Evolutionary conservation across 2,888 invertebrate species (phyloP), one percentile per base, ranked within the genome.

Genomic region (Volucella zonaria): DNA sequence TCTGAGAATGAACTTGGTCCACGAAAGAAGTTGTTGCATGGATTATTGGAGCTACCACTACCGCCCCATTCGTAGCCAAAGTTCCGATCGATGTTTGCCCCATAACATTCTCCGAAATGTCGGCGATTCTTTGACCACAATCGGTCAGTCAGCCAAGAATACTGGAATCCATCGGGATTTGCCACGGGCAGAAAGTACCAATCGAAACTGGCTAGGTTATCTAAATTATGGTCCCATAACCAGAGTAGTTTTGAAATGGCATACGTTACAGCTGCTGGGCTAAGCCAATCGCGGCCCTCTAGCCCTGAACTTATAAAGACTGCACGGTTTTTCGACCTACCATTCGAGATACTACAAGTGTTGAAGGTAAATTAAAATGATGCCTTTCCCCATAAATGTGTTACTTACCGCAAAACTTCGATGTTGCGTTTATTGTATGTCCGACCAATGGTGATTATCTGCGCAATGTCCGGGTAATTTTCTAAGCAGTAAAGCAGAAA

Each of bases 221-320:
- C 82, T 0, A 93, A 92, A 80, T 93, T 93, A 0, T 92, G 90
- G 23, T 95, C 93, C 90, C 94, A 95, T 82, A 94, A 94, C 88
- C 94, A 94, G 0, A 94, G 94, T 18, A 97, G 91, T 80, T 94
- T 93, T 87, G 96, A 94, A 10, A 96, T 95, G 58, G 96, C 93
- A 91, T 94, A 96, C 0, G 96, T 96, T 3, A 96, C 95, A 0
- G 95, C 94, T 0, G 96, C 96, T 0, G 96, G 95, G 52, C 95
- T 95, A 87, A 97, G 95, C 97, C 97, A 98, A 92, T 98, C 98
- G 15, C 98, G 93, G 0, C 96, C 96, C 89, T 97, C 97, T 82
- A 97, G 95, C 2, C 96, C 95, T 0, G 94, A 95, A 88, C 95
- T 95, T 42, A 96, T 91, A 94, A 96, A 96, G 0, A 96, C 93